These are phyloP conservation scores for Pyrocoelia pectoralis DNA, from an alignment of 2,888 invertebrate species.

Conservation along the genomic window DNA sequence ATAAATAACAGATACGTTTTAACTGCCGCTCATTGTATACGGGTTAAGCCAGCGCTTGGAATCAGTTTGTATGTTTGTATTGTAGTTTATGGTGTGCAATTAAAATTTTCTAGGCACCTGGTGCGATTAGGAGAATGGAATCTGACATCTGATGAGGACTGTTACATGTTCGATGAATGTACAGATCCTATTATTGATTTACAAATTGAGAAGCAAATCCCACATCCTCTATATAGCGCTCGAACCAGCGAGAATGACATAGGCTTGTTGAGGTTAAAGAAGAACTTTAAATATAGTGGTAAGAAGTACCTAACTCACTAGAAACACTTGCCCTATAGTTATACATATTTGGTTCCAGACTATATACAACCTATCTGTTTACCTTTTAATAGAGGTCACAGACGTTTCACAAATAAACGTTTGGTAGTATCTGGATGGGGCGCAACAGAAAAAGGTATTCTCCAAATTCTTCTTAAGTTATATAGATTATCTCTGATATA, in stretches of 20 bases:
- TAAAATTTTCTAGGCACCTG: constrained; percentile 43
- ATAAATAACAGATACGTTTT: constrained; percentile 60
- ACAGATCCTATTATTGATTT: constrained; percentile 53
- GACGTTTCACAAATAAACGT: background rate
- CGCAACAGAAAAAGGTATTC: constrained; percentile 15
- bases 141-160: constrained; percentile 57
- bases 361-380: constrained; percentile 31
- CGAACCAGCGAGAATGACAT: constrained; percentile 53
- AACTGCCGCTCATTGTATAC: constrained; percentile 59
- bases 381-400: background rate
- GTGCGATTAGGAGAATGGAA: constrained; percentile 63
- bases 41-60: constrained; percentile 46
- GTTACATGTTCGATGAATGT: constrained; percentile 54
- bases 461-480: too few relatives aligned
- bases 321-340: background rate
- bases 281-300: constrained; percentile 60
- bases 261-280: constrained; percentile 61
- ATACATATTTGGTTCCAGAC: constrained; percentile 17
- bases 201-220: constrained; percentile 54
- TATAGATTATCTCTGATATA: background rate
- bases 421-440: constrained; percentile 29
- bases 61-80: constrained; percentile 20
- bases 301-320: constrained; percentile 51
- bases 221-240: constrained; percentile 53
- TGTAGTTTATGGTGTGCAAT: background rate